Base-by-base conservation (phyloP, 1,140 invertebrate genomes). In the Tetramorium alpestre region DNA sequence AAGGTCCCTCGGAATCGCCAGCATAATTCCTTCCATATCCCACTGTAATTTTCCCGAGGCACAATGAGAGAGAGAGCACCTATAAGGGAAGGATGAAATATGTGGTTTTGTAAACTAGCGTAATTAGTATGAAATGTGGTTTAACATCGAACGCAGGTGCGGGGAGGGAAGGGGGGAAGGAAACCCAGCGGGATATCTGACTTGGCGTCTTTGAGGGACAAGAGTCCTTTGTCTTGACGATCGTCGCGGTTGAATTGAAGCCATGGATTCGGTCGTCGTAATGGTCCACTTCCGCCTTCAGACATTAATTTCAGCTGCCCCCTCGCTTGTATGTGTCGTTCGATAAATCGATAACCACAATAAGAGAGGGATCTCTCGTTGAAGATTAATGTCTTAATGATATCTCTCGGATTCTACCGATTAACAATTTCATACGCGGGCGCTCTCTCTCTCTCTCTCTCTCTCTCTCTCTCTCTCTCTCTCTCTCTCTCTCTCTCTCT, bases 321-420 rank as follows among this genome's bases (percentile, higher is more conserved):
- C 13, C 73, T 11, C n/a, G 56, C 22, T 65, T 85, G 73, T 44
- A 18, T 44, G 16, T 28, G 70, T 76, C 28, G 49, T 41, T 67
- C 84, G 47, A 85, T 85, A 77, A 85, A 77, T 85, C 84, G 72
- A 77, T 77, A 77, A 85, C 72, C 72, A 44, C 60, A 77, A 77
- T 85, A 78, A 85, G 72, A 56, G 69, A 47, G 72, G 73, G 44
- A 64, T 85, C 73, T 85, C 73, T 60, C 3, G 49, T 49, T 73
- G 78, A 85, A 81, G 78, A 81, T 81, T 81, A 81, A 81, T 81
- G 78, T 67, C 65, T 70, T n/a, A 70, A 70, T 69, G 78, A 81
- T 70, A 69, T 81, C 47, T 49, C 7, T 7, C 22, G 25, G 25
- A 67, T 22, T 33, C 65, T 4, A 11, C 4, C 22, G 51, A 56